Conservation (phyloP, 2,888 invertebrate species). For the Cryptus armator region DNA sequence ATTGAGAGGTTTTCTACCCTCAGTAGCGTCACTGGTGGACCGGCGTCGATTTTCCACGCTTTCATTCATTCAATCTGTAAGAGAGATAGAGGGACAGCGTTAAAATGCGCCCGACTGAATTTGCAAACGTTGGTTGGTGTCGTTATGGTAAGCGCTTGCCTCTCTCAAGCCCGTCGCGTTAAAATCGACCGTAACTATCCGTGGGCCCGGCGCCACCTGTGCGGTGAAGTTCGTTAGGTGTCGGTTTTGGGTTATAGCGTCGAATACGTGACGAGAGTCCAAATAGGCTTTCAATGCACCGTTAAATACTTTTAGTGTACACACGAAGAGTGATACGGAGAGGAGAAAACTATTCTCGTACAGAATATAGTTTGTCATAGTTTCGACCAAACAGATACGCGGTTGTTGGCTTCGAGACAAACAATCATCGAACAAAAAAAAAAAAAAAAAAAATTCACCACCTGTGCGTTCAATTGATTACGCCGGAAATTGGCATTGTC, state of each 20-base stretch:
- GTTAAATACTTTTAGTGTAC: conserved; percentile 67
- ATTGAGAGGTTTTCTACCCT: conserved; percentile 59
- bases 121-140: conserved; percentile 49
- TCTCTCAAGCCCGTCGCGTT: conserved; percentile 15
- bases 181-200: conserved; percentile 45
- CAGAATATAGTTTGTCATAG: no score
- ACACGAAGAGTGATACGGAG: background rate
- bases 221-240: conserved; percentile 69
- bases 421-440: no score
- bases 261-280: conserved; percentile 68
- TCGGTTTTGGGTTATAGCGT: conserved; percentile 64
- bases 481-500: no score
- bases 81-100: conserved; percentile 24
- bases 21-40: background rate
- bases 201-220: conserved; percentile 31
- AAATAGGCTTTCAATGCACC: conserved; percentile 66
- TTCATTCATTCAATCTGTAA: background rate
- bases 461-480: no score
- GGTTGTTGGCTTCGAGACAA: no score
- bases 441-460: no score
- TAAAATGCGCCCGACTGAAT: conserved; percentile 53
- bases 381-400: no score
- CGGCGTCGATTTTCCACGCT: conserved; percentile 33
- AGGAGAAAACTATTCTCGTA: no score
- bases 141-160: background rate